Evolutionary conservation across 2,797 vertebrate species (phyloP).

Genomic region (Chelidonichthys spinosus): DNA sequence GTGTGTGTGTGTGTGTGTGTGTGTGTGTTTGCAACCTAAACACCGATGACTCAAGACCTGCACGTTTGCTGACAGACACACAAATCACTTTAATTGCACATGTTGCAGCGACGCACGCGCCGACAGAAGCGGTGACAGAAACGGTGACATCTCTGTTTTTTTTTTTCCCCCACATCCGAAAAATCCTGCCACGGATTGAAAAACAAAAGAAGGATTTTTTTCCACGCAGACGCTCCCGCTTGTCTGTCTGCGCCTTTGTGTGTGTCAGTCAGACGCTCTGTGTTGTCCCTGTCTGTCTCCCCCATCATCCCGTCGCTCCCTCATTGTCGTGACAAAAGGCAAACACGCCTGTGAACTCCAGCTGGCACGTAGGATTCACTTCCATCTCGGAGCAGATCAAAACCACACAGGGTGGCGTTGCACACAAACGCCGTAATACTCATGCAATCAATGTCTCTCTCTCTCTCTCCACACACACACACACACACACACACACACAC

Average conservation of each 20-base stretch:
- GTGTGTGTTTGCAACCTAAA: constrained; percentile 1
- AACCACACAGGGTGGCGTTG: constrained; percentile 60
- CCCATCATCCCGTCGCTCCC: constrained; percentile 35
- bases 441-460: constrained; percentile 57
- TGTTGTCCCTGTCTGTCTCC: constrained; percentile 26
- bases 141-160: neutral
- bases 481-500: neutral
- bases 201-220: neutral
- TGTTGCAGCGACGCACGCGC: neutral
- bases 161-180: constrained; percentile 23
- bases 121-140: constrained; percentile 14
- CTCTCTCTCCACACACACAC: neutral
- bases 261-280: constrained; percentile 29
- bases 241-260: constrained; percentile 37
- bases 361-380: constrained; percentile 51
- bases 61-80: constrained; percentile 32
- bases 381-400: constrained; percentile 56
- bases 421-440: constrained; percentile 55
- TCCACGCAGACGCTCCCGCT: neutral
- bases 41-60: neutral
- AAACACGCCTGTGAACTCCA: constrained; percentile 52
- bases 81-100: constrained; percentile 30
- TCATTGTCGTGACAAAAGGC: constrained; percentile 54
- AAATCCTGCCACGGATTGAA: constrained; percentile 22
- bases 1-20: constrained; percentile 2